These are phyloP conservation scores for Tupaia tana DNA, from an alignment of 2,113 vertebrate species.

Conservation along the genomic window DNA sequence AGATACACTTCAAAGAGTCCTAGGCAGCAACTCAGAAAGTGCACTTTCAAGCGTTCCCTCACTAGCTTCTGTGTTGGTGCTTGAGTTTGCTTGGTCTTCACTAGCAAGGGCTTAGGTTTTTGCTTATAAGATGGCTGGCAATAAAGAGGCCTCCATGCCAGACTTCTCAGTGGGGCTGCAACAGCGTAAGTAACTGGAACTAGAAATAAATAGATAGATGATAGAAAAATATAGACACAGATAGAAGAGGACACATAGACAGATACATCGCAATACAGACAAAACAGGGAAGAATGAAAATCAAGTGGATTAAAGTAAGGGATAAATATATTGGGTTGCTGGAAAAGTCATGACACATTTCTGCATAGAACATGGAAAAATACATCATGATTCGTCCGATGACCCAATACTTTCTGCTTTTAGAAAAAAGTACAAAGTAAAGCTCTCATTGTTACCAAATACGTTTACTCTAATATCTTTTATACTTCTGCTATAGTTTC, in stretches of 20 bases:
- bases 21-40: neutral
- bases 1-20: constrained; percentile 28
- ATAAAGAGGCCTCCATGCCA: neutral
- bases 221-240: neutral
- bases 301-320: neutral
- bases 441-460: neutral
- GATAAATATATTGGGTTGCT: neutral
- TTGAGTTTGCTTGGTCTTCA: neutral
- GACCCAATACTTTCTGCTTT: neutral
- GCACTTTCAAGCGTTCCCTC: neutral
- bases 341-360: no score
- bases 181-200: neutral
- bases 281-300: constrained; percentile 14
- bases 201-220: neutral
- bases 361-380: no score
- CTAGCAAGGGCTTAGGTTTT: neutral
- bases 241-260: neutral
- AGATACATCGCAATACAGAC: neutral
- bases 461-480: neutral
- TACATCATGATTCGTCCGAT: no score
- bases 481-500: neutral
- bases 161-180: neutral
- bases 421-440: constrained; percentile 17
- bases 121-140: neutral
- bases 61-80: neutral